Evolutionary conservation across 1,140 invertebrate genomes (phyloP).

Genomic region (Mactra quadrangularis): DNA sequence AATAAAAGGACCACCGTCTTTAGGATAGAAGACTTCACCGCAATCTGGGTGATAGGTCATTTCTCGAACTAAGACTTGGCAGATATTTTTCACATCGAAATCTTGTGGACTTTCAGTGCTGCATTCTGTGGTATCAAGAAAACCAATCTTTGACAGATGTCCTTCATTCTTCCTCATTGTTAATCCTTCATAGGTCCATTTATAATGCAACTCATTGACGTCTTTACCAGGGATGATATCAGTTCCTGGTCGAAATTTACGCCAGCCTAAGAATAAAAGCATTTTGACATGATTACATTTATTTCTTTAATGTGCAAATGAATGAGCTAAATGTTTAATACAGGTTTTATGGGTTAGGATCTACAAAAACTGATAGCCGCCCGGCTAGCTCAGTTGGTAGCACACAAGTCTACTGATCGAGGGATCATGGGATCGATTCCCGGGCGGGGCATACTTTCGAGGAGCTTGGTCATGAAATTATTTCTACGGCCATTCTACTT

Average conservation of each 20-base stretch:
- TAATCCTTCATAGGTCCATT: not conserved
- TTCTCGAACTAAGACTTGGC: conserved; percentile 45
- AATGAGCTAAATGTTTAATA: not conserved
- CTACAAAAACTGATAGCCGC: not conserved
- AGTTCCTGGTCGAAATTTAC: not conserved
- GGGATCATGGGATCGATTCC: too few relatives aligned
- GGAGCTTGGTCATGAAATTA: too few relatives aligned
- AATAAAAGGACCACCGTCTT: conserved; percentile 53
- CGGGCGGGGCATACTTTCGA: too few relatives aligned
- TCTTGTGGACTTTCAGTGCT: not conserved
- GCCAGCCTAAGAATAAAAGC: not conserved
- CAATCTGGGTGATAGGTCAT: conserved; percentile 64
- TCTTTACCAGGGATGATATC: conserved; percentile 11
- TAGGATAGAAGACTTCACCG: conserved; percentile 61
- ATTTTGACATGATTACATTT: not conserved
- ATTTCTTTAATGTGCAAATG: not conserved
- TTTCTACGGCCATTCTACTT: too few relatives aligned
- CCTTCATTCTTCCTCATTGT: not conserved
- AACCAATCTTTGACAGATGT: not conserved
- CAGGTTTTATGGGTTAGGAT: not conserved
- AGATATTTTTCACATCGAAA: not conserved
- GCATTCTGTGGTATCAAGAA: not conserved
- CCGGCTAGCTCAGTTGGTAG: too few relatives aligned
- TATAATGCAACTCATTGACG: not conserved
- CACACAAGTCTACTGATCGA: too few relatives aligned